These are phyloP conservation scores for Pyrocephalus nanus DNA, from an alignment of 2,797 vertebrate genomes.

Conservation along the genomic window DNA sequence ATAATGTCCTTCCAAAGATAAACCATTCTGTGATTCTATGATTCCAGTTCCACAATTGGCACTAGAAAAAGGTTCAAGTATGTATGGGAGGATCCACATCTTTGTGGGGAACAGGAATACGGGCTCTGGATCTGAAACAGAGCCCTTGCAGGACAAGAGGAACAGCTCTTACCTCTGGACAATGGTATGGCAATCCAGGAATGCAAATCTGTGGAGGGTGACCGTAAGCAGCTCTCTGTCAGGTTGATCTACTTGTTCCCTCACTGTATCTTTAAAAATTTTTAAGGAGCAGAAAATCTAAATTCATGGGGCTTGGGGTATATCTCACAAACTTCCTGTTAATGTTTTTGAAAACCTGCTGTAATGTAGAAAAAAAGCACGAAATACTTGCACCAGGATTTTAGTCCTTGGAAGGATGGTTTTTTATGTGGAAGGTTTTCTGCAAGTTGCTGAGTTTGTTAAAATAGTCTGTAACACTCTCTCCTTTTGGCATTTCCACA, in stretches of 20 bases:
- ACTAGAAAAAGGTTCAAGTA: background rate
- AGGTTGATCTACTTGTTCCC: background rate
- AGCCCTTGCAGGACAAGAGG: background rate
- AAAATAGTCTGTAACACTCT: background rate
- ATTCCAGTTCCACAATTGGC: background rate
- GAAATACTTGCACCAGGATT: background rate
- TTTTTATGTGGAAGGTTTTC: background rate
- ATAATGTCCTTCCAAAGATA: too few relatives aligned
- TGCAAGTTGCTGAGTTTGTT: background rate
- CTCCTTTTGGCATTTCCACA: background rate
- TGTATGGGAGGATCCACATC: background rate
- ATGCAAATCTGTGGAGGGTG: background rate
- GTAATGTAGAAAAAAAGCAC: background rate
- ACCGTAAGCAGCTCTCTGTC: accelerated
- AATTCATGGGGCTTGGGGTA: background rate
- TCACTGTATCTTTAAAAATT: background rate
- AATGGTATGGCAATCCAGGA: background rate
- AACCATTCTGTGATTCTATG: background rate
- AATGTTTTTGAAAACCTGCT: background rate
- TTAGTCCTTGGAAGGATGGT: background rate
- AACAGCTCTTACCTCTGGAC: background rate
- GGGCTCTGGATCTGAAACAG: background rate
- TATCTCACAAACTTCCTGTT: background rate
- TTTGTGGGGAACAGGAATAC: accelerated
- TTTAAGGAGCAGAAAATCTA: background rate